A percentile compares a stretch with the other conserved stretches of the same genome.
Conservation (phyloP, 2,113 vertebrate species). For the Pipra filicauda region DNA sequence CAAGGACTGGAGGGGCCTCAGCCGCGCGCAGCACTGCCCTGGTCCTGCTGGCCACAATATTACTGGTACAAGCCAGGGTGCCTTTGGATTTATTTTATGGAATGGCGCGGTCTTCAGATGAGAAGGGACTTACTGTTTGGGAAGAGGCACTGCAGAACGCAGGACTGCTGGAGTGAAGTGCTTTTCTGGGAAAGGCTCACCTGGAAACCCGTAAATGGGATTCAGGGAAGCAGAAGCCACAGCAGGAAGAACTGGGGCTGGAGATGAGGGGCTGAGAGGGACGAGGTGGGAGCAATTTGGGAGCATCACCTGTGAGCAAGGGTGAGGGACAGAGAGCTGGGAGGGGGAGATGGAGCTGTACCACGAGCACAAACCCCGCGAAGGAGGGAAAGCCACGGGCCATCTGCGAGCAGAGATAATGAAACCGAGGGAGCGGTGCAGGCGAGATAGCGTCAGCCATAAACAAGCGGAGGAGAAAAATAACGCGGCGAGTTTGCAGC, state of each 20-base stretch:
- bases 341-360: not conserved
- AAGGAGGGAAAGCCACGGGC: not conserved
- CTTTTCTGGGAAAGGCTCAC: not conserved
- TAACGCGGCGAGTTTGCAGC: not conserved
- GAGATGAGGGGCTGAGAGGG: not conserved
- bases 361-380: not conserved
- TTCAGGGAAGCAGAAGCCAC: not conserved
- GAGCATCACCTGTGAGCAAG: not conserved
- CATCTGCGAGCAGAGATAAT: slow-evolving; percentile 27
- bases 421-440: not conserved
- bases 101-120: accelerated
- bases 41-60: not conserved
- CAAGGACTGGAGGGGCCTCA: not conserved
- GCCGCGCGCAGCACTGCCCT: not conserved
- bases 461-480: not conserved
- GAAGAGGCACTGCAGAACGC: not conserved
- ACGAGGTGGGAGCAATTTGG: not conserved
- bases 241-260: not conserved
- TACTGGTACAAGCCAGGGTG: not conserved
- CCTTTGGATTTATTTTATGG: not conserved
- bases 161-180: not conserved
- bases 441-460: not conserved
- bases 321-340: not conserved
- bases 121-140: not conserved
- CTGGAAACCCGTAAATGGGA: not conserved